Evolutionary conservation across 2,888 invertebrate genomes (phyloP).

Genomic region (Cataglyphis cursor): DNA sequence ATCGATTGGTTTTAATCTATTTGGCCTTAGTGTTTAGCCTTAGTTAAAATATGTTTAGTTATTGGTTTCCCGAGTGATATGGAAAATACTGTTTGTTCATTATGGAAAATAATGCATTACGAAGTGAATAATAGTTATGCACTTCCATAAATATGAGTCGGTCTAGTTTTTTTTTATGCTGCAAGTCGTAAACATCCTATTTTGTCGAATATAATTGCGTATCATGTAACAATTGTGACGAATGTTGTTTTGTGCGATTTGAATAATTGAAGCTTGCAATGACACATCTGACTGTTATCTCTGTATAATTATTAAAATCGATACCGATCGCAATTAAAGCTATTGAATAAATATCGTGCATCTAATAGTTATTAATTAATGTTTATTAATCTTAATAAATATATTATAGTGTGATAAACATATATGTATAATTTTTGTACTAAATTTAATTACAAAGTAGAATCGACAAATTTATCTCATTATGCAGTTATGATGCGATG

Average conservation of each 20-base stretch:
- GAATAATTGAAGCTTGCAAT: neutral
- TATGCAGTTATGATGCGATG: neutral
- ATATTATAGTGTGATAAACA: neutral
- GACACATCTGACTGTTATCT: neutral
- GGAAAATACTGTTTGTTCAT: neutral
- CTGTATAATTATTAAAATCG: neutral
- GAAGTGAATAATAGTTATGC: neutral
- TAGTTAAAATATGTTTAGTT: slow-evolving; percentile 5
- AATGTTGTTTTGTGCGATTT: neutral
- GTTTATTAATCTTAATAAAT: slow-evolving; percentile 17
- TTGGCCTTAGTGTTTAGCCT: neutral
- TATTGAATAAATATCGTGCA: neutral
- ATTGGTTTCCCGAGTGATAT: neutral
- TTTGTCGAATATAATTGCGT: neutral
- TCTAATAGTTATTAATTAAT: slow-evolving; percentile 5
- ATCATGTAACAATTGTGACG: neutral
- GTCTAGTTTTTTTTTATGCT: neutral
- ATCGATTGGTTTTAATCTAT: slow-evolving; percentile 35
- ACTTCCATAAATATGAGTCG: neutral
- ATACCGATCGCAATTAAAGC: neutral
- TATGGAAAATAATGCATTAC: slow-evolving; percentile 6
- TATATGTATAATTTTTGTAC: neutral
- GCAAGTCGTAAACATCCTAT: neutral
- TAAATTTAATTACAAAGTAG: neutral
- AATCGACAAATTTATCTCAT: slow-evolving; percentile 3